Conservation (phyloP, 2,888 invertebrate genomes). For the Cantharis flavilabris region DNA sequence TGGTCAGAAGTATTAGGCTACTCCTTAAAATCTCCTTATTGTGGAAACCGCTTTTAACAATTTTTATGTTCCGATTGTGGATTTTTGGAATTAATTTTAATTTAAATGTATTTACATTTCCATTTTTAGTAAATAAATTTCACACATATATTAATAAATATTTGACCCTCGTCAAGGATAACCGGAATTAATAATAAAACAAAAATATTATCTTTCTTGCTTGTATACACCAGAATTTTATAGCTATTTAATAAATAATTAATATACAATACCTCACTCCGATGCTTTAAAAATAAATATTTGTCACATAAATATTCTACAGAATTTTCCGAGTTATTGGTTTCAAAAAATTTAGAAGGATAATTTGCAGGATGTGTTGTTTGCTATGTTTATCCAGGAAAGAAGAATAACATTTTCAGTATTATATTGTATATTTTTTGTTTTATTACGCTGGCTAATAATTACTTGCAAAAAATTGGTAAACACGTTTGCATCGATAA, state of each 20-base stretch:
- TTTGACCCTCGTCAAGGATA: constrained; percentile 21
- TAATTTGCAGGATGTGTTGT: neutral
- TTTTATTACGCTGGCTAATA: neutral
- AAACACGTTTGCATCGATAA: neutral
- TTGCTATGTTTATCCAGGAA: neutral
- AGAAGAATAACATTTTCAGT: neutral
- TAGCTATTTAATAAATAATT: neutral
- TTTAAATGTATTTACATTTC: neutral
- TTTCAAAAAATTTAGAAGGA: neutral
- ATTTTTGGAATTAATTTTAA: too few species aligned
- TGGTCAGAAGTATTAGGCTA: too few species aligned
- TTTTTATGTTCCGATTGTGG: too few species aligned
- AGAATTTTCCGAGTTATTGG: neutral
- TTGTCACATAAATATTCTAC: neutral
- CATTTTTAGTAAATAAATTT: neutral
- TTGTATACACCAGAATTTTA: neutral
- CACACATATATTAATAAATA: constrained; percentile 5
- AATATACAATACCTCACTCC: neutral
- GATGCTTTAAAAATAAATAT: neutral
- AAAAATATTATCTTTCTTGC: constrained; percentile 4
- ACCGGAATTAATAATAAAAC: constrained; percentile 6
- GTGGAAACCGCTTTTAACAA: too few species aligned
- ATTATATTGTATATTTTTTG: neutral
- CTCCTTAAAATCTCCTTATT: too few species aligned
- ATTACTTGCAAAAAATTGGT: neutral